A percentile compares a stretch with the other conserved stretches of the same genome.
Conservation (phyloP, 2,797 vertebrate genomes). For the Menidia menidia region DNA sequence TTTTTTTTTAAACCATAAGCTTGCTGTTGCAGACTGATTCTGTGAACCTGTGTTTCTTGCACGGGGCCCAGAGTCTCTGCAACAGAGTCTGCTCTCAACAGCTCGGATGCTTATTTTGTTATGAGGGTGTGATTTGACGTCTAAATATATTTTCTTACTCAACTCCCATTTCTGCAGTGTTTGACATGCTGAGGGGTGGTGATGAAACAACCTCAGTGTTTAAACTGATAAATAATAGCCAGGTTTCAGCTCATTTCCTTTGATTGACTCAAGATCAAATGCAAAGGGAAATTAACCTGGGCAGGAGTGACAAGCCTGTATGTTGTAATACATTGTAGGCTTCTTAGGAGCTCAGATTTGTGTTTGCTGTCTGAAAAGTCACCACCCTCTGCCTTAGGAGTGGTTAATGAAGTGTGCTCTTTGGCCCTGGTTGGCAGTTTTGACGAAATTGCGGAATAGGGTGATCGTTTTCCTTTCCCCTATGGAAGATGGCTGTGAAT, state of each 20-base stretch:
- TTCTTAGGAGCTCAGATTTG: conserved; percentile 69
- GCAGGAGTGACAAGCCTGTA: conserved; percentile 77
- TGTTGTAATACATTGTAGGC: conserved; percentile 74
- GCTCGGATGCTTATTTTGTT: conserved; percentile 27
- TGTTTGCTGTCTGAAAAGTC: conserved; percentile 72
- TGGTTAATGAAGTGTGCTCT: conserved; percentile 81
- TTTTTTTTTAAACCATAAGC: no score
- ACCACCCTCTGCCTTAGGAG: conserved; percentile 67
- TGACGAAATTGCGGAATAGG: conserved; percentile 67
- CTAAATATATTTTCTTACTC: conserved; percentile 45
- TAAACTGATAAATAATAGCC: conserved; percentile 75
- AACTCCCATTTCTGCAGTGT: conserved; percentile 32
- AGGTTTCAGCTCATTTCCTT: conserved; percentile 76
- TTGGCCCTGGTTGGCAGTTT: conserved; percentile 68
- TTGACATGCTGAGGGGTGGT: conserved; percentile 40
- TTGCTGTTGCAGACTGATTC: no score
- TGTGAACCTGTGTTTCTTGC: conserved; percentile 6
- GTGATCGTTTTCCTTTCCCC: conserved; percentile 47
- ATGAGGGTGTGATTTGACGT: conserved; percentile 17
- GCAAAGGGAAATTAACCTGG: conserved; percentile 77
- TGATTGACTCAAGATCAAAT: conserved; percentile 78
- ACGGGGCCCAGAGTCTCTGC: conserved; percentile 7
- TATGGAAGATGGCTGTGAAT: conserved; percentile 50
- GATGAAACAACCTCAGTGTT: conserved; percentile 63
- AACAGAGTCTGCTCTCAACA: conserved; percentile 31